Conservation (phyloP, 2,797 vertebrate species). For the Amphiprion clarkii region DNA sequence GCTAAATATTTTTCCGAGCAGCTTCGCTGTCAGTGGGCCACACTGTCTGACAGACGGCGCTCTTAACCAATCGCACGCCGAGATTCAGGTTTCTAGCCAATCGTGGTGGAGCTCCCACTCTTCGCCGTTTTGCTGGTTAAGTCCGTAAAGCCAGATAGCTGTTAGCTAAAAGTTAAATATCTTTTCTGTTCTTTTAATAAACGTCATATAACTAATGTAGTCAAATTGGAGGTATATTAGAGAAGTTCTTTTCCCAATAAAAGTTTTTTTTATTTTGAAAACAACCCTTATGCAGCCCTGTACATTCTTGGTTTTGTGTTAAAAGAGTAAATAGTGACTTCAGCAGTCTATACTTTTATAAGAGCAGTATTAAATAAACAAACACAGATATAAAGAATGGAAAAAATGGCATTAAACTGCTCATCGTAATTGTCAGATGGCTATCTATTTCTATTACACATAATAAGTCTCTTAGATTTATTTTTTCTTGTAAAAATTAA, state of each 20-base stretch:
- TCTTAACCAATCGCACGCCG: conserved; percentile 51
- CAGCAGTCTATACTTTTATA: too few species aligned
- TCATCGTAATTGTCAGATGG: too few species aligned
- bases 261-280: too few species aligned
- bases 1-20: conserved; percentile 57
- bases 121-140: background rate
- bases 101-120: background rate
- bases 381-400: too few species aligned
- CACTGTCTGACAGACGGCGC: conserved; percentile 36
- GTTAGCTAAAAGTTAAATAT: background rate
- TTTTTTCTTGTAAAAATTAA: too few species aligned
- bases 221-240: background rate
- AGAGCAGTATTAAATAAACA: too few species aligned
- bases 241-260: background rate
- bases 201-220: background rate
- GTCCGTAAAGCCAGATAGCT: conserved; percentile 2
- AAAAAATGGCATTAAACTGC: too few species aligned
- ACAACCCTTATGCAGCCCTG: too few species aligned
- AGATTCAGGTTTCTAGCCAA: conserved; percentile 18
- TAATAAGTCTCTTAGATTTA: too few species aligned
- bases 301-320: too few species aligned
- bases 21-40: conserved; percentile 56
- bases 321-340: too few species aligned
- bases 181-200: background rate
- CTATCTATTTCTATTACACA: too few species aligned